Evolutionary conservation across 2,797 vertebrate genomes (phyloP).

Genomic region (Caiman crocodilus): DNA sequence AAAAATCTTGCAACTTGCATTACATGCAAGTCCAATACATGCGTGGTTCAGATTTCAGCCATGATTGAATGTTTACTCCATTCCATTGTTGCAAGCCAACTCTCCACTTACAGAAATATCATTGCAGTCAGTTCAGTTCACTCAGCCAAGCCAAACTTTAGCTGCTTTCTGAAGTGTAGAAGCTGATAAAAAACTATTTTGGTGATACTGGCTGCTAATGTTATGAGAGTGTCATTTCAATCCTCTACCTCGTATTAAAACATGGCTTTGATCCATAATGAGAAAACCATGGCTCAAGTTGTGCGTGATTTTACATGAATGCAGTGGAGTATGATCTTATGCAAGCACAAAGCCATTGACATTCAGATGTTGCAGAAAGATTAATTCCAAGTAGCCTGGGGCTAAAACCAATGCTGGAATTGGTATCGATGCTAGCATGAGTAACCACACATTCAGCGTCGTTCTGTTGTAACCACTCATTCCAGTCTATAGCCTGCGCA

Average conservation of each 20-base stretch:
- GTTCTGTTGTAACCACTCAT: too few species aligned
- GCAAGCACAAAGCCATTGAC: not conserved
- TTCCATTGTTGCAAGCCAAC: not conserved
- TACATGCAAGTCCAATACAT: not conserved
- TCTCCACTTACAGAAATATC: not conserved
- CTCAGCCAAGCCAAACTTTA: not conserved
- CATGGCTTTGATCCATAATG: not conserved
- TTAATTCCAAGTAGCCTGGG: not conserved
- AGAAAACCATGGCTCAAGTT: fast-evolving
- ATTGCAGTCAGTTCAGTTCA: fast-evolving
- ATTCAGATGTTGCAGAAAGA: not conserved
- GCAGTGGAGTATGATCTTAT: not conserved
- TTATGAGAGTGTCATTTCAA: fast-evolving
- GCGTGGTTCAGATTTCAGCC: not conserved
- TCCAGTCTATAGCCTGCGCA: not conserved
- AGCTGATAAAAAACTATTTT: not conserved
- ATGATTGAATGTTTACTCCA: not conserved
- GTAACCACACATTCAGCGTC: not conserved
- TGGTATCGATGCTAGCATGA: not conserved
- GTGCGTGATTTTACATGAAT: not conserved
- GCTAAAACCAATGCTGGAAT: not conserved
- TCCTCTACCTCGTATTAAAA: not conserved
- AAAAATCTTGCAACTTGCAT: not conserved
- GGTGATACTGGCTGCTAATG: not conserved
- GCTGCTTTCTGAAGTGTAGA: not conserved